Base-by-base conservation (phyloP, 2,113 vertebrate genomes). In the Hippocampus abdominalis region DNA sequence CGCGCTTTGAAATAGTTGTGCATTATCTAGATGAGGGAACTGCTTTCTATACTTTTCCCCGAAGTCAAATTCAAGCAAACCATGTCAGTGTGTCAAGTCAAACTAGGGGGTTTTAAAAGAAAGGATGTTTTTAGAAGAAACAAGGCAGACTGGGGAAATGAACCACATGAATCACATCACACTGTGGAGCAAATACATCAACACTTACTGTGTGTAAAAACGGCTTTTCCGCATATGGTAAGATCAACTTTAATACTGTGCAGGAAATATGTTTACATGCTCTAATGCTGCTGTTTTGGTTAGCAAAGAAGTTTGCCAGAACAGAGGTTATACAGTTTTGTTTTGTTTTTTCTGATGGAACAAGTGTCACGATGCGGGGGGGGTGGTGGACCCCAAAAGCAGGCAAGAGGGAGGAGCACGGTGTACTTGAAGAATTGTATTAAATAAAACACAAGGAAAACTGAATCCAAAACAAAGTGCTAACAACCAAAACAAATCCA, bases 1-100 rank as follows among this genome's bases (percentile, higher is more conserved):
- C 29, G 54, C 36, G 64, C 53, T 78, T 70, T 36, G 66, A 81
- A 72, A 77, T 75, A 79, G 71, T 70, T 70, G 59, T 72, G 18
- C 65, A 64, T 40, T 8, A 25, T 51, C 64, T 64, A 39, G 54
- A 84, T 78, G 71, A 48, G 61, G 64, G 59, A 60, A 5, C 9
- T n/a, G 1, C 20, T 21, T 21, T 16, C 11, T 36, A 56, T 71
- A 75, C 62, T 64, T 72, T 39, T 59, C 9, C 23, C 23, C 56
- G 29, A 59, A 13, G 56, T 29, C 25, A 29, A 27, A 59, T 59
- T 59, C 56, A 59, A 6, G 27, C 4, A 59, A 56, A 53, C 49
- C 21, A 56, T 25, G 54, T 25, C 23, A 56, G 23, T 4, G n/a
- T 25, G 13, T 8, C 56, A 59, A 29, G 25, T 29, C 13, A 59